Evolutionary conservation across 2,888 invertebrate species (phyloP), one percentile per base, ranked within the genome.

Genomic region (Drosophila seclusa): DNA sequence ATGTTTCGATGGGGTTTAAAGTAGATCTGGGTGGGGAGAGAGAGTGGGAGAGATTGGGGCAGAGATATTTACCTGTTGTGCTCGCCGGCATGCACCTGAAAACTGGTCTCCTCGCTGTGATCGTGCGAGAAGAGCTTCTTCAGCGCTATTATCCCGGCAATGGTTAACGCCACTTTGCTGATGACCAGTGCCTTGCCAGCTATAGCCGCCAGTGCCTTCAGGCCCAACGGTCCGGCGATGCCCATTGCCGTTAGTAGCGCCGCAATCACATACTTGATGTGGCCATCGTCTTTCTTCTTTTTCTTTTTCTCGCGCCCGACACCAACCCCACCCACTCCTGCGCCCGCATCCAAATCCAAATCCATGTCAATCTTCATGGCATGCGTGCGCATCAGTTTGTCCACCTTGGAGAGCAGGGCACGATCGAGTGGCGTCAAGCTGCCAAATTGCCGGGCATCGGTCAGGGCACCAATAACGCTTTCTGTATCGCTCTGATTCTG

Each of bases 41-140:
- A 6, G 0, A 34, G 10, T 2, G n/a, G 5, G 1, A 1, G 16
- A 24, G 2, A 24, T 24, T 45, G 24, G 8, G 8, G 4, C 45
- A 38, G 52, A 16, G 29, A n/a, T 49, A 68, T 75, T 90, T 74
- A 93, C 95, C 95, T 94, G 93, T 95, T 95, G 91, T 95, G 95
- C 42, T 94, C 93, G 84, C 95, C 95, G 76, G 96, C 95, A 87
- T 96, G 95, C 59, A 96, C 96, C 92, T 96, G 95, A 93, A 96
- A 95, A 78, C 95, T 94, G 53, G 95, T 94, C 91, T 95, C 95
- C 75, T 95, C 95, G 72, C 95, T 94, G 74, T 94, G 93, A 79
- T 96, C 95, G 77, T 95, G 95, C 73, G 95, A 95, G 93, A 96
- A 96, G 78, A 96, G 94, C 92, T 96, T 96, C 93, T 96, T 96